Evolutionary conservation across 2,113 vertebrate species (phyloP).

Genomic region (Thymallus thymallus): DNA sequence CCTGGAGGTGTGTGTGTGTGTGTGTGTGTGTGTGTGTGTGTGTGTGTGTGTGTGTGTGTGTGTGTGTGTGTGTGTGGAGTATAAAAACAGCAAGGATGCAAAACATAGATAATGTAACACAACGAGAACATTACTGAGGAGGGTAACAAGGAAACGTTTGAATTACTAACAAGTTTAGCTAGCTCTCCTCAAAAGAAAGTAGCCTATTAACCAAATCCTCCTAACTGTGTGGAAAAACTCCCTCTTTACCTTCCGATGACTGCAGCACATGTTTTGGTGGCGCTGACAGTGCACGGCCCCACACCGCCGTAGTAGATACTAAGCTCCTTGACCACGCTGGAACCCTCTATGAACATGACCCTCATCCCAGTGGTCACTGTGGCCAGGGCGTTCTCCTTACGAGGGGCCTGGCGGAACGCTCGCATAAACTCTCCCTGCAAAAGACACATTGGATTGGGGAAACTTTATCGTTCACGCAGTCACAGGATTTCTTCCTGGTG

Average conservation of each 20-base stretch:
- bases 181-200: no score
- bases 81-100: no score
- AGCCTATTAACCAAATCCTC: no score
- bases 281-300: slow-evolving; percentile 61
- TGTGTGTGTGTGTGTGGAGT: not conserved
- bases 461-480: no score
- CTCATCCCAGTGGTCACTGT: slow-evolving; percentile 82
- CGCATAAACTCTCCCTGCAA: slow-evolving; percentile 82
- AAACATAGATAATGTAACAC: no score
- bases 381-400: slow-evolving; percentile 79
- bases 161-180: no score
- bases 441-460: slow-evolving; percentile 3
- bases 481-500: not conserved
- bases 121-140: no score
- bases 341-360: slow-evolving; percentile 75
- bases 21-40: no score
- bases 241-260: slow-evolving; percentile 71
- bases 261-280: slow-evolving; percentile 66
- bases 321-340: slow-evolving; percentile 76
- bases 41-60: no score
- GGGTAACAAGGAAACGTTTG: no score
- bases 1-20: no score
- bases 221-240: not conserved
- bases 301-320: slow-evolving; percentile 83
- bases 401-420: slow-evolving; percentile 84